These are phyloP conservation scores for Cacoxenus indagator DNA, from an alignment of 2,888 invertebrate genomes.

Conservation along the genomic window DNA sequence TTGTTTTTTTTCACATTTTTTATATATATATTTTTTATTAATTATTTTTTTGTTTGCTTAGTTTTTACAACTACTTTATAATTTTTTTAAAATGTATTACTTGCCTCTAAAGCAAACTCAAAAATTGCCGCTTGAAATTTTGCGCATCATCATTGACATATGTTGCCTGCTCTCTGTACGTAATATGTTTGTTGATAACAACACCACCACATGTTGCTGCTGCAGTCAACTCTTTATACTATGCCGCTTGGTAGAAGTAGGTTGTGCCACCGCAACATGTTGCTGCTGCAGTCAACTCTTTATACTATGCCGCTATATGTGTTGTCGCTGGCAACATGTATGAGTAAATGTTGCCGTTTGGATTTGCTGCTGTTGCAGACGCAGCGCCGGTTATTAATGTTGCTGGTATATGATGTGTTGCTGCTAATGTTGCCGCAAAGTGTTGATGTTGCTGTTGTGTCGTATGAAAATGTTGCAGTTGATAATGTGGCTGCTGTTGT, in stretches of 20 bases:
- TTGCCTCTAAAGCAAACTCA: constrained; percentile 47
- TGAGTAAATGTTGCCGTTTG: constrained; percentile 61
- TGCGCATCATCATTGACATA: background rate
- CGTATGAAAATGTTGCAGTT: constrained; percentile 37
- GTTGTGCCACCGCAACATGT: constrained; percentile 37
- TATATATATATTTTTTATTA: constrained; percentile 36
- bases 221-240: constrained; percentile 43
- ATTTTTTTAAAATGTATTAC: constrained; percentile 27
- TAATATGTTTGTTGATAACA: background rate
- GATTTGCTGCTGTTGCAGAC: constrained; percentile 52
- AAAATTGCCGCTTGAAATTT: constrained; percentile 30
- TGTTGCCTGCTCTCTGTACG: background rate
- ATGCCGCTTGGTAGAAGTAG: constrained; percentile 50
- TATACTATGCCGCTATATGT: constrained; percentile 67
- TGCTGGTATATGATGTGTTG: constrained; percentile 53
- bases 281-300: constrained; percentile 1
- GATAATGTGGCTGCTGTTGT: constrained; percentile 45
- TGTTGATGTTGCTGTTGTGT: constrained; percentile 25
- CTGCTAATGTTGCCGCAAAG: constrained; percentile 44
- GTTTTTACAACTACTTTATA: constrained; percentile 30
- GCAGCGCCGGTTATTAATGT: constrained; percentile 53
- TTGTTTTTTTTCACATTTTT: constrained; percentile 35
- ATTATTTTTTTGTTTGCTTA: constrained; percentile 27
- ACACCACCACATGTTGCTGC: constrained; percentile 37
- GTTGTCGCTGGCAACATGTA: constrained; percentile 68